phyloP scores from a whole-genome alignment of 2,113 vertebrate genomes.

The Grantiella picta region DNA sequence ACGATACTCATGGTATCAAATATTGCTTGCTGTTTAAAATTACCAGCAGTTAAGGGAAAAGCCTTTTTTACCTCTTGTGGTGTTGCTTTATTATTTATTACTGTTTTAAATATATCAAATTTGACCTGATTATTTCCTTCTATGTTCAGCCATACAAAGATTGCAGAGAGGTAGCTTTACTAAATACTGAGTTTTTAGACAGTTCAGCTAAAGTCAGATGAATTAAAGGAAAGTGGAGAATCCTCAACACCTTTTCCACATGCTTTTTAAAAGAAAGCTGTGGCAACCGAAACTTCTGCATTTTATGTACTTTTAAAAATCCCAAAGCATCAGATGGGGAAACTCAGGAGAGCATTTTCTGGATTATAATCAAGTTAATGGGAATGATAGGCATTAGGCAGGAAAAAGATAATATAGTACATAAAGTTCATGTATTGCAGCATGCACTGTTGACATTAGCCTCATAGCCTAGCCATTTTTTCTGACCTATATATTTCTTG shows the following conservation, averaged over 20 bases:
- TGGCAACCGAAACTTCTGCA: not conserved
- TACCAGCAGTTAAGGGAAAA: not conserved
- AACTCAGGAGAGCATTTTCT: not conserved
- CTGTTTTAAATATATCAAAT: not conserved
- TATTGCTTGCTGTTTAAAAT: not conserved
- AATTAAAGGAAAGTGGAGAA: not conserved
- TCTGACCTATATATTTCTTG: not conserved
- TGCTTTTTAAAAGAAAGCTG: not conserved
- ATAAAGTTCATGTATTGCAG: not conserved
- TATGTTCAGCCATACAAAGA: not conserved
- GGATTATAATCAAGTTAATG: not conserved
- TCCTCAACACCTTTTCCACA: not conserved
- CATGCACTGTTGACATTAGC: not conserved
- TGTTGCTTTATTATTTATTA: not conserved
- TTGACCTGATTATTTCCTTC: not conserved
- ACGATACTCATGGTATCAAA: fast-evolving
- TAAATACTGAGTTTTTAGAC: not conserved
- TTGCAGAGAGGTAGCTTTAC: not conserved
- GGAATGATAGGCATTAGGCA: not conserved
- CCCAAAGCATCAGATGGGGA: not conserved
- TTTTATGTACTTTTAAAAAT: not conserved
- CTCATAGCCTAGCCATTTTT: not conserved
- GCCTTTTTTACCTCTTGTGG: not conserved
- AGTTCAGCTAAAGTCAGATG: not conserved
- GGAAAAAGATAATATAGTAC: not conserved